These are phyloP conservation scores for Malurus leucopterus DNA, from an alignment of 2,797 vertebrate genomes.

Conservation along the genomic window DNA sequence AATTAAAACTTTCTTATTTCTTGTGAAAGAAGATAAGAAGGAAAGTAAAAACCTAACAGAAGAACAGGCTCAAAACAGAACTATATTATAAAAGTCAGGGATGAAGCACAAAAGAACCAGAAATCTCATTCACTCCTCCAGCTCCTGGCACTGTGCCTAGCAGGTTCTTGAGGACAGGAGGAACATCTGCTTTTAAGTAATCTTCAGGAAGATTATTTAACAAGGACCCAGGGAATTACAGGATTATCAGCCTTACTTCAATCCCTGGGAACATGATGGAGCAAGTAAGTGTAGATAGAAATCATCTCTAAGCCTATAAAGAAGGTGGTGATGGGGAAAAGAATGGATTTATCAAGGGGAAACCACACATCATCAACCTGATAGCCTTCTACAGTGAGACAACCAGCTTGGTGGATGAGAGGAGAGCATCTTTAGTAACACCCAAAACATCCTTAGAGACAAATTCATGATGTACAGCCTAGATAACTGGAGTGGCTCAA, in stretches of 20 bases:
- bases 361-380: not conserved
- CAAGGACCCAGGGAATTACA: not conserved
- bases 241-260: not conserved
- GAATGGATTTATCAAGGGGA: not conserved
- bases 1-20: not conserved
- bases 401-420: not conserved
- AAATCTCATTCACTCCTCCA: not conserved
- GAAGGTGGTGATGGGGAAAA: not conserved
- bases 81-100: accelerated
- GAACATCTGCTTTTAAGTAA: not conserved
- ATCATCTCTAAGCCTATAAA: not conserved
- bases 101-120: not conserved
- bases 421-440: not conserved
- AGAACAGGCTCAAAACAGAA: not conserved
- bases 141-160: not conserved
- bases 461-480: not conserved
- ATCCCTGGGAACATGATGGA: not conserved
- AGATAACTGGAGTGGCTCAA: not conserved
- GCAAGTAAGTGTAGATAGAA: not conserved
- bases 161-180: not conserved
- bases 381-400: not conserved
- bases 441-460: not conserved
- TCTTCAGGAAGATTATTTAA: not conserved
- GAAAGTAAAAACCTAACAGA: not conserved
- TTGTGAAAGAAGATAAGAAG: not conserved